A percentile compares a stretch with the other conserved stretches of the same genome.
phyloP scores from a whole-genome alignment of 2,888 invertebrate genomes.

The Deroplatys truncata region DNA sequence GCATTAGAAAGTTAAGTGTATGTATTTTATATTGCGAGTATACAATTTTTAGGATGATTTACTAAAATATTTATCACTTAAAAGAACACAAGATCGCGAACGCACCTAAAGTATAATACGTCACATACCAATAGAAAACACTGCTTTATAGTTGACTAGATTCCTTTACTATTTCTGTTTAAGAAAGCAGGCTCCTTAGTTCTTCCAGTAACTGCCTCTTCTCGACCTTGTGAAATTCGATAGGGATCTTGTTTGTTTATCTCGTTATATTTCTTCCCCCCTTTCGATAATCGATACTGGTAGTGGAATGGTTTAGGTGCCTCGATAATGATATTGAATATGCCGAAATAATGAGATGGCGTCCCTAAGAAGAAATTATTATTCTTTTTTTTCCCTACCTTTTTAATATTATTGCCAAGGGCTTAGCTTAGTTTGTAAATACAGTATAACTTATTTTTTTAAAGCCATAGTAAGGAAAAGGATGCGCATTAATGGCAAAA shows the following conservation, averaged over 20 bases:
- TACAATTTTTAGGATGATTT: too few relatives aligned
- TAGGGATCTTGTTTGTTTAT: conserved; percentile 26
- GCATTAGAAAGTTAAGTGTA: too few relatives aligned
- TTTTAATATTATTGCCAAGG: background rate
- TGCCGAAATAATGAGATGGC: background rate
- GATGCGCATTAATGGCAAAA: background rate
- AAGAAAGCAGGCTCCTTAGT: background rate
- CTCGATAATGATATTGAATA: background rate
- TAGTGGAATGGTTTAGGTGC: background rate
- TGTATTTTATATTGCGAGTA: too few relatives aligned
- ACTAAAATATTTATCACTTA: too few relatives aligned
- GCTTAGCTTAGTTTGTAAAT: background rate
- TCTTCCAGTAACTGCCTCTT: background rate
- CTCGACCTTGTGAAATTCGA: conserved; percentile 7
- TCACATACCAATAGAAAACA: too few relatives aligned
- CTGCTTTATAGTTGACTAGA: too few relatives aligned
- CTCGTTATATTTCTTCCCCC: conserved; percentile 14
- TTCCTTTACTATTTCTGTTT: background rate
- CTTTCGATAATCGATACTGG: conserved; percentile 2
- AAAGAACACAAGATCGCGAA: too few relatives aligned
- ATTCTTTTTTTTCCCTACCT: background rate
- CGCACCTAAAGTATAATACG: too few relatives aligned
- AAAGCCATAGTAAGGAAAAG: background rate
- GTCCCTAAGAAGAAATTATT: background rate
- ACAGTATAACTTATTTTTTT: background rate